Conservation (phyloP, 92 coral and sea anemone species). For the Porites divaricata region DNA sequence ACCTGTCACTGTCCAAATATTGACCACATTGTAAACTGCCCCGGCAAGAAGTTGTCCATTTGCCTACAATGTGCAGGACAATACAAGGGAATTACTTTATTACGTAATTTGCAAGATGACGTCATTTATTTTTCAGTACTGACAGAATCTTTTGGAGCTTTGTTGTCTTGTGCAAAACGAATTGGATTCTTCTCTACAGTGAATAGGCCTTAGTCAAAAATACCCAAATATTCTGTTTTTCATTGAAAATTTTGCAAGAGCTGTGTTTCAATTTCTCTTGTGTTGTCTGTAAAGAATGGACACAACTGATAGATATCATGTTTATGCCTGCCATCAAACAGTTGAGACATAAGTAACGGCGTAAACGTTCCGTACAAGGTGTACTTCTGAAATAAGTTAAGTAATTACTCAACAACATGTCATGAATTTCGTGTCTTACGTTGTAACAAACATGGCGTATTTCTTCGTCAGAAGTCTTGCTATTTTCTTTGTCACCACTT, state of each 20-base stretch:
- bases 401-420: not conserved
- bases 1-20: conserved; percentile 84
- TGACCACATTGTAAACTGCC: conserved; percentile 70
- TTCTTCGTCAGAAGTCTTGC: conserved; percentile 54
- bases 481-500: conserved; percentile 33
- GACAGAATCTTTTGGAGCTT: too few species aligned
- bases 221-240: too few species aligned
- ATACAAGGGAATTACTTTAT: not conserved
- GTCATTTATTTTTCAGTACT: not conserved
- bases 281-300: not conserved
- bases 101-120: too few species aligned
- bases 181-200: too few species aligned
- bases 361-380: too few species aligned
- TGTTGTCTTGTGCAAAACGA: too few species aligned
- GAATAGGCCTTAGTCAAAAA: too few species aligned
- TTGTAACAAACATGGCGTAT: conserved; percentile 76
- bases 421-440: conserved; percentile 38
- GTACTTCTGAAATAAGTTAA: too few species aligned
- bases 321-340: not conserved
- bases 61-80: conserved; percentile 49
- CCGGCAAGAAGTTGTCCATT: conserved; percentile 87
- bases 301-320: not conserved
- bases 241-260: too few species aligned
- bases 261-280: not conserved
- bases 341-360: not conserved